Conservation (phyloP, 1,140 invertebrate genomes). For the Brachystomella parvula region DNA sequence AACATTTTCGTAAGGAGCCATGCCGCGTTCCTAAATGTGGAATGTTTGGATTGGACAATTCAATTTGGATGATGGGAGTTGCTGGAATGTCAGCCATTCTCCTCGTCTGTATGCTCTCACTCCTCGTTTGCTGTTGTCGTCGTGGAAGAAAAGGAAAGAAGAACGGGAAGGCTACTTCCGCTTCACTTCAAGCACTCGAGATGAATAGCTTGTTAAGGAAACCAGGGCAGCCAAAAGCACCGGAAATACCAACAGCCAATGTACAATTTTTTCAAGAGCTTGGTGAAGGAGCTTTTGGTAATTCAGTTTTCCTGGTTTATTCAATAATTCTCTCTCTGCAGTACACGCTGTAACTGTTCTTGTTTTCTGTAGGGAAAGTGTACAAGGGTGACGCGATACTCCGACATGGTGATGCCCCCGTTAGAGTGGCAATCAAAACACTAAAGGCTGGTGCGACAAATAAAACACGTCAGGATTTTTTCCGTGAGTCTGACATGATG, state of each 20-base stretch:
- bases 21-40: constrained; percentile 80
- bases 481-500: constrained; percentile 73
- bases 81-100: constrained; percentile 28
- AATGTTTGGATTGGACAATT: constrained; percentile 42
- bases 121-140: constrained; percentile 39
- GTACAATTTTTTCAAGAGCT: constrained; percentile 87
- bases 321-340: neutral
- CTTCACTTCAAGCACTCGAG: constrained; percentile 59
- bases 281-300: constrained; percentile 92
- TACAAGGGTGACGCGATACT: constrained; percentile 84
- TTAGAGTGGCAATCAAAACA: constrained; percentile 87
- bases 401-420: constrained; percentile 49
- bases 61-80: constrained; percentile 24
- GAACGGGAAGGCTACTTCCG: constrained; percentile 24
- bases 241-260: constrained; percentile 62
- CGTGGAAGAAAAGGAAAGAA: constrained; percentile 33
- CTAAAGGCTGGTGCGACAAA: constrained; percentile 84
- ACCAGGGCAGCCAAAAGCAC: constrained; percentile 51
- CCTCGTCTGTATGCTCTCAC: constrained; percentile 30
- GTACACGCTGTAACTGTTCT: too few species aligned
- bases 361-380: constrained; percentile 58
- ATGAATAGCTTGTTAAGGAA: constrained; percentile 64
- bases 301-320: too few species aligned
- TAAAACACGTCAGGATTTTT: constrained; percentile 65
- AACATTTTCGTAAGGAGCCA: constrained; percentile 53